These are phyloP conservation scores for Microplitis mediator DNA, from an alignment of 1,140 invertebrate genomes.

Conservation along the genomic window DNA sequence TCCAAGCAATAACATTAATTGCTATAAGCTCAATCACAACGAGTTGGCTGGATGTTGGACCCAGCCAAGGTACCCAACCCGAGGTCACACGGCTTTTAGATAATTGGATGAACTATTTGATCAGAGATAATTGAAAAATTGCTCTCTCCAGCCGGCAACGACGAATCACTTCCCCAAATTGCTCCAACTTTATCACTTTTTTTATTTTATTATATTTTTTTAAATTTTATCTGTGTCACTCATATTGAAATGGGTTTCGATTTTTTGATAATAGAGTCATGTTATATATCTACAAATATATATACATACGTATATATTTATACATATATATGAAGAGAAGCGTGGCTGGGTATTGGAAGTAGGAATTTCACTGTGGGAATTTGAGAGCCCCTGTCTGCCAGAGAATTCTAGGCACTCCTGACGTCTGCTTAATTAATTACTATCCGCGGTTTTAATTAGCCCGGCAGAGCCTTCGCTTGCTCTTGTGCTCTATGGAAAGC, in stretches of 20 bases:
- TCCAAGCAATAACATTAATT: conserved; percentile 56
- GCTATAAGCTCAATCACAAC: conserved; percentile 53
- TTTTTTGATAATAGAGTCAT: conserved; percentile 5
- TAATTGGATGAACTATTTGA: conserved; percentile 35
- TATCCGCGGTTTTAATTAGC: conserved; percentile 64
- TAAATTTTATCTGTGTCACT: not conserved
- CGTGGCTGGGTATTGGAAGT: conserved; percentile 17
- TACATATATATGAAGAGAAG: not conserved
- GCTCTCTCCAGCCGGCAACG: conserved; percentile 16
- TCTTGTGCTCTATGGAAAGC: conserved; percentile 27
- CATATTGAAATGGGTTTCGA: not conserved
- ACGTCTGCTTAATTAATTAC: conserved; percentile 63
- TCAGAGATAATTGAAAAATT: conserved; percentile 39
- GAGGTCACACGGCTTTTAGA: conserved; percentile 35
- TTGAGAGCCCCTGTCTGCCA: conserved; percentile 55
- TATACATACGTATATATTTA: not conserved
- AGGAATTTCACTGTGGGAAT: conserved; percentile 14
- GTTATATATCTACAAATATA: not conserved
- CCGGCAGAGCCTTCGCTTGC: conserved; percentile 34
- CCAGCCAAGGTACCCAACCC: conserved; percentile 19
- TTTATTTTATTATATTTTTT: not conserved
- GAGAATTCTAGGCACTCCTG: conserved; percentile 57
- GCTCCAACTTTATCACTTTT: conserved; percentile 22
- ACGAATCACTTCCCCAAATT: conserved; percentile 31
- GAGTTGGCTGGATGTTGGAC: conserved; percentile 32